phyloP scores from a whole-genome alignment of 2,797 vertebrate species.

The Sus cebifrons region DNA sequence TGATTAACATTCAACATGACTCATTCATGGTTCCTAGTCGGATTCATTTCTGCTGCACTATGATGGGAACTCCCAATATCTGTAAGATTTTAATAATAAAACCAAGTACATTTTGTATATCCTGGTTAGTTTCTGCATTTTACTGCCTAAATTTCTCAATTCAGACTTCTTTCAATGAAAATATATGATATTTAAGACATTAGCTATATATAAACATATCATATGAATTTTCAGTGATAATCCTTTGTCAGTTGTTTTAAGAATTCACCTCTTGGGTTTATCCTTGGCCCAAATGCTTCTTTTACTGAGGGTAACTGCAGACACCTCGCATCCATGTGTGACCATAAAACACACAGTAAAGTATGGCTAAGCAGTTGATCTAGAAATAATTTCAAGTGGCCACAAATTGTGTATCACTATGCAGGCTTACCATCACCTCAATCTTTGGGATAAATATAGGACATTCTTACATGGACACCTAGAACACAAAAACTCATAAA shows the following conservation, averaged over 20 bases:
- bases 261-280: not conserved
- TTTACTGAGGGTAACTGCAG: not conserved
- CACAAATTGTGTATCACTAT: not conserved
- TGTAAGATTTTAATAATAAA: not conserved
- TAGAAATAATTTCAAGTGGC: not conserved
- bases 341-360: not conserved
- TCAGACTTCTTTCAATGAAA: not conserved
- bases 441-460: not conserved
- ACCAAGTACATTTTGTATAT: not conserved
- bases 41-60: too few species aligned
- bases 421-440: not conserved
- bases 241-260: not conserved
- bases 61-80: too few species aligned
- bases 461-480: not conserved
- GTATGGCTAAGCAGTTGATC: not conserved
- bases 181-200: not conserved
- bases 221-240: not conserved
- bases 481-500: not conserved
- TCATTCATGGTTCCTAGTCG: too few species aligned
- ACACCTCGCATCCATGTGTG: not conserved
- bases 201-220: not conserved
- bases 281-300: not conserved
- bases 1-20: not conserved
- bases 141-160: too few species aligned
- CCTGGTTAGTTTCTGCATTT: not conserved